These are phyloP conservation scores for Icerya purchasi DNA, from an alignment of 2,888 invertebrate species.

Conservation along the genomic window DNA sequence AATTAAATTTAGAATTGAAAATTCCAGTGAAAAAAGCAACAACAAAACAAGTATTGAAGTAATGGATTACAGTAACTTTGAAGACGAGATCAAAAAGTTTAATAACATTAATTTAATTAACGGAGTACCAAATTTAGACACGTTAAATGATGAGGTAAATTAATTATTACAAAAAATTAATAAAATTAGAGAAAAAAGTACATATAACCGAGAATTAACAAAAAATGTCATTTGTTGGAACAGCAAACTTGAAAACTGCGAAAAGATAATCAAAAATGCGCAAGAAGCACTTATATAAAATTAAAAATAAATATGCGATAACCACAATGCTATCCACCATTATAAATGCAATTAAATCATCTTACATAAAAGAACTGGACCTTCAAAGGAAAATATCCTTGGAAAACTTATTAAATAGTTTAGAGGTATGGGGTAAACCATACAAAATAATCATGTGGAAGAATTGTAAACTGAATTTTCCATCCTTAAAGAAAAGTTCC, in stretches of 20 bases:
- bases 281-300: neutral
- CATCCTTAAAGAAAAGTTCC: neutral
- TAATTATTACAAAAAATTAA: neutral
- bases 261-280: neutral
- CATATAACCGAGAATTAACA: too few relatives aligned
- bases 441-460: neutral
- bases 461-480: neutral
- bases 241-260: neutral
- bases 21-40: neutral
- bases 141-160: neutral
- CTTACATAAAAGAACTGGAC: neutral
- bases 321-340: neutral
- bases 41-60: neutral
- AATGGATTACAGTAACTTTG: neutral
- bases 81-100: neutral
- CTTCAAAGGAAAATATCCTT: neutral
- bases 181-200: neutral
- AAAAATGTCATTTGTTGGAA: neutral
- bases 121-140: neutral
- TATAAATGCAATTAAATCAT: neutral
- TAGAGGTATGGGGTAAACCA: neutral
- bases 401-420: neutral
- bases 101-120: neutral
- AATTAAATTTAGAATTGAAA: neutral
- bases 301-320: neutral